Evolutionary conservation across 2,888 invertebrate species (phyloP).

Genomic region (Melanotus villosus): DNA sequence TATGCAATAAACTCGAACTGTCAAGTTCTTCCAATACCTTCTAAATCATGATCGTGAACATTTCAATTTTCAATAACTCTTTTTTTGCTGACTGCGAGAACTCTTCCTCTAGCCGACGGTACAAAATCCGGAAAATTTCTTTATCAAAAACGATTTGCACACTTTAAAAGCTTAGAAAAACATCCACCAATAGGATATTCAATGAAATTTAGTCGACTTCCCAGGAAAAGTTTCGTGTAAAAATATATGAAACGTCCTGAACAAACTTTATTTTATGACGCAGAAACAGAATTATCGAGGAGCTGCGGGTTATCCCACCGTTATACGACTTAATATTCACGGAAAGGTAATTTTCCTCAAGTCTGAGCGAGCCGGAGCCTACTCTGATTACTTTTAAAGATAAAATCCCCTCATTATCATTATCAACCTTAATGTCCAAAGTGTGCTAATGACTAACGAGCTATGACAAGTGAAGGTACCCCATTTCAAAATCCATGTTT

Average conservation of each 20-base stretch:
- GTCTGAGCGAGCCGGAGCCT: slow-evolving; percentile 20
- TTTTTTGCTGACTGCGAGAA: slow-evolving; percentile 41
- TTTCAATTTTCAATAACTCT: slow-evolving; percentile 47
- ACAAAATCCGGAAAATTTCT: slow-evolving; percentile 34
- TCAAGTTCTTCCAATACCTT: slow-evolving; percentile 43
- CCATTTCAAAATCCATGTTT: slow-evolving; percentile 6
- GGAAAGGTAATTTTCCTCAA: slow-evolving; percentile 38
- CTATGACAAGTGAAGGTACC: slow-evolving; percentile 19
- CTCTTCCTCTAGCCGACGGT: slow-evolving; percentile 19
- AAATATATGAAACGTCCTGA: slow-evolving; percentile 8
- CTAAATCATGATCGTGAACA: slow-evolving; percentile 44
- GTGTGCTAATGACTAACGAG: slow-evolving; percentile 31
- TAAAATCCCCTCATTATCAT: slow-evolving; percentile 39
- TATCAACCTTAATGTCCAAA: slow-evolving; percentile 33
- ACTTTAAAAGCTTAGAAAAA: slow-evolving; percentile 30
- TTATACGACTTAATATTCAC: slow-evolving; percentile 31
- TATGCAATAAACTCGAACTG: slow-evolving; percentile 49
- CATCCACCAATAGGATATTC: slow-evolving; percentile 19
- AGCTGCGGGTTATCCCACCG: slow-evolving; percentile 11
- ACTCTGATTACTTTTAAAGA: slow-evolving; percentile 38
- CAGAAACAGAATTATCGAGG: slow-evolving; percentile 5
- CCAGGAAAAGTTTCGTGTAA: slow-evolving; percentile 9
- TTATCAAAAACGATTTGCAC: slow-evolving; percentile 32
- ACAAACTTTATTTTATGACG: slow-evolving; percentile 16
- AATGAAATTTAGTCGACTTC: slow-evolving; percentile 4